These are phyloP conservation scores for Brachionus plicatilis DNA, from an alignment of 1,140 invertebrate species.

Conservation along the genomic window DNA sequence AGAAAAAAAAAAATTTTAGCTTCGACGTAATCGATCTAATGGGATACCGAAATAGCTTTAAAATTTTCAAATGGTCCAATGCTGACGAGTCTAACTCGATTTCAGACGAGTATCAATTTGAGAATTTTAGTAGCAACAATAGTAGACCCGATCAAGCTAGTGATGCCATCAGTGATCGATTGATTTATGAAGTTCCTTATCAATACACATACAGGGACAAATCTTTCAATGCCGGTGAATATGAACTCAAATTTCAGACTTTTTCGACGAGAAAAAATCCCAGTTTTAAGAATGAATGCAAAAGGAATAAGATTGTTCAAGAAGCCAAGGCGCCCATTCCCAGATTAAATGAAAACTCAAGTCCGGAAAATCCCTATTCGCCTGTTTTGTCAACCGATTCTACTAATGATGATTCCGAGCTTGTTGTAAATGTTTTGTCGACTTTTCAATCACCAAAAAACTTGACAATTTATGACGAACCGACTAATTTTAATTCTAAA, in stretches of 20 bases:
- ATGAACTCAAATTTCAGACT: not conserved
- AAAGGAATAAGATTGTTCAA: not conserved
- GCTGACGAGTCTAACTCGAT: not conserved
- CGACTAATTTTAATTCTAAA: not conserved
- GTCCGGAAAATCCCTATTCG: not conserved
- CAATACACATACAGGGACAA: not conserved
- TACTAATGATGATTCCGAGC: not conserved
- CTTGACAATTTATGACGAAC: not conserved
- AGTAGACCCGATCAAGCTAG: not conserved
- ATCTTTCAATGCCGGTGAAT: not conserved
- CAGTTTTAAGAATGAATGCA: not conserved
- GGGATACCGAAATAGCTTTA: constrained; percentile 11
- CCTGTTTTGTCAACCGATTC: not conserved
- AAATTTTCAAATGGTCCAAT: not conserved
- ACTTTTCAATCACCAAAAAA: not conserved
- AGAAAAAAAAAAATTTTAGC: constrained; percentile 8
- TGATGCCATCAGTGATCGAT: not conserved
- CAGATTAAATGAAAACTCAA: not conserved
- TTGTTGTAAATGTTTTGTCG: not conserved
- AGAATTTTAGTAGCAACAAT: not conserved
- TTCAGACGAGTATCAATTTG: not conserved
- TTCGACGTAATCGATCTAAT: not conserved
- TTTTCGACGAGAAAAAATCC: not conserved
- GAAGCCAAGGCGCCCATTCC: not conserved
- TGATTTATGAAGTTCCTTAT: not conserved